Evolutionary conservation across 2,113 vertebrate genomes (phyloP).

Genomic region (Tachuris rubrigastra): DNA sequence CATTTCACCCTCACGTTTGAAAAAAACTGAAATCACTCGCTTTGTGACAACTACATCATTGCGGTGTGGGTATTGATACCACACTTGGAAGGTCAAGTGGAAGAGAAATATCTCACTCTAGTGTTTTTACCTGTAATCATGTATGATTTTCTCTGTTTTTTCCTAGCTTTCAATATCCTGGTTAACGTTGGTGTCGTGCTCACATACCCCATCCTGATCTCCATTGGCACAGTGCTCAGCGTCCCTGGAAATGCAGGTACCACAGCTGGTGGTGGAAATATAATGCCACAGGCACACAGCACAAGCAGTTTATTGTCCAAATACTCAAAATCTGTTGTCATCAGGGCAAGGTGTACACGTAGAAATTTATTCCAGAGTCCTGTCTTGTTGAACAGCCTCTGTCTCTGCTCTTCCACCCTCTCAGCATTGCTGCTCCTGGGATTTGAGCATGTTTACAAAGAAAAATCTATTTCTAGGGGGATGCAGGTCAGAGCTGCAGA

Average conservation of each 20-base stretch:
- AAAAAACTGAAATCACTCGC: background rate
- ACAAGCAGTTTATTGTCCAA: background rate
- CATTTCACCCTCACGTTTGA: background rate
- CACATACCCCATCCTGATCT: conserved; percentile 97
- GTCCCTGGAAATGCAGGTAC: conserved; percentile 97
- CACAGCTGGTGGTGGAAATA: rapidly evolving
- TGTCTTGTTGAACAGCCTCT: background rate
- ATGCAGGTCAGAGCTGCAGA: background rate
- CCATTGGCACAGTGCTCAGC: conserved; percentile 95
- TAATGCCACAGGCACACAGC: rapidly evolving
- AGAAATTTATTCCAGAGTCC: background rate
- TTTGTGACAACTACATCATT: background rate
- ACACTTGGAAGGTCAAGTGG: background rate
- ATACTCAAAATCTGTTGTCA: background rate
- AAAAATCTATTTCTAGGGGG: background rate
- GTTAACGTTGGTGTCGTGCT: conserved; percentile 95
- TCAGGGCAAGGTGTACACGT: rapidly evolving
- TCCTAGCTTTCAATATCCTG: conserved; percentile 93
- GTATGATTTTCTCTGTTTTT: background rate
- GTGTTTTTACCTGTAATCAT: background rate
- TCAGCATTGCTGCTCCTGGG: rapidly evolving
- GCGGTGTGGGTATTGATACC: background rate
- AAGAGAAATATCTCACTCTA: background rate
- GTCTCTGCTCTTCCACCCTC: background rate
- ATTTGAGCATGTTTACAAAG: background rate